A percentile compares a stretch with the other conserved stretches of the same genome.
Conservation (phyloP, 2,113 vertebrate genomes). For the Vulpes lagopus region DNA sequence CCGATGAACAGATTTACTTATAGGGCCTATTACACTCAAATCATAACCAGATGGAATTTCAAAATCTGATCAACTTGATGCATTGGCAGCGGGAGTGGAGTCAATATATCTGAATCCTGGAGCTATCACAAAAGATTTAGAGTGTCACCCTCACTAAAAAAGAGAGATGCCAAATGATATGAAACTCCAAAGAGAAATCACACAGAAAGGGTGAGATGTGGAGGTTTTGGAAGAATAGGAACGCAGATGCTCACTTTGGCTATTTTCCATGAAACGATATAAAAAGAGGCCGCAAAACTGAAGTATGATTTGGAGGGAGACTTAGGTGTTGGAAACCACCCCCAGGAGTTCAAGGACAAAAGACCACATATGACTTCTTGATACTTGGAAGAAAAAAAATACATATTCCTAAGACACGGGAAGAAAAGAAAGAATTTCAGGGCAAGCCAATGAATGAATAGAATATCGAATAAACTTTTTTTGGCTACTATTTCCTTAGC, state of each 20-base stretch:
- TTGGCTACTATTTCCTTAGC: background rate
- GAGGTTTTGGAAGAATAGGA: background rate
- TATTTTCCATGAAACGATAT: constrained; percentile 22
- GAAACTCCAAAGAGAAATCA: constrained; percentile 17
- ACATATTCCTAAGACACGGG: background rate
- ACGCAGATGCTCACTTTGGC: background rate
- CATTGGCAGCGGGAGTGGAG: background rate
- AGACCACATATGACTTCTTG: background rate
- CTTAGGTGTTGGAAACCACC: background rate
- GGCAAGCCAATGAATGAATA: background rate
- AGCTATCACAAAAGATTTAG: background rate
- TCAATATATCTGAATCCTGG: constrained; percentile 1
- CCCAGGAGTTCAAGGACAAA: background rate
- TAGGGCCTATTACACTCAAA: background rate
- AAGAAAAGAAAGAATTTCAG: background rate
- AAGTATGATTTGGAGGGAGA: background rate
- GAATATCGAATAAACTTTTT: background rate
- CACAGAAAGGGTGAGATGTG: background rate
- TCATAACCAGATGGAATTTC: constrained; percentile 52
- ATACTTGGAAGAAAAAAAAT: background rate
- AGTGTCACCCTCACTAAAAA: background rate
- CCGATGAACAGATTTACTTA: constrained; percentile 24
- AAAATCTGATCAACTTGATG: constrained; percentile 43
- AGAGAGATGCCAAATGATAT: background rate
- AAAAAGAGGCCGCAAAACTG: background rate